These are phyloP conservation scores for Agrotis ipsilon DNA, from an alignment of 2,888 invertebrate species.

Conservation along the genomic window DNA sequence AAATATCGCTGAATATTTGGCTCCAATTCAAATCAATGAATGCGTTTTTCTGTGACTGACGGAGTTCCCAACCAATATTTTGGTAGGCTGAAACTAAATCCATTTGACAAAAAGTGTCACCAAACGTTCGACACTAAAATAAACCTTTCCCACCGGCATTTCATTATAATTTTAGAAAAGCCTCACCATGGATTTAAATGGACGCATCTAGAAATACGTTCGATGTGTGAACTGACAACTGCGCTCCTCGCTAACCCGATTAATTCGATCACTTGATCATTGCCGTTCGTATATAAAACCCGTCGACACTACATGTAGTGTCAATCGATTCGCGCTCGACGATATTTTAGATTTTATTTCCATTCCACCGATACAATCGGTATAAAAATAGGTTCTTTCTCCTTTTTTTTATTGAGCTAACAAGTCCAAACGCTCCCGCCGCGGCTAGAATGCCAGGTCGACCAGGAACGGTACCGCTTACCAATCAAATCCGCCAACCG, in stretches of 20 bases:
- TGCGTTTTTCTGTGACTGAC: neutral
- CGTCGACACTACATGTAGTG: slow-evolving; percentile 35
- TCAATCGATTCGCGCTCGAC: slow-evolving; percentile 34
- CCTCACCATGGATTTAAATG: slow-evolving; percentile 25
- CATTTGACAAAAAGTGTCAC: neutral
- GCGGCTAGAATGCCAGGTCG: slow-evolving; percentile 32
- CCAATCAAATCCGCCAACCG: slow-evolving; percentile 52
- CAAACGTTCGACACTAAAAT: slow-evolving; percentile 4
- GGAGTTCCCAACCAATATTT: neutral
- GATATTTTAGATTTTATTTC: slow-evolving; percentile 59
- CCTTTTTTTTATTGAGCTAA: slow-evolving; percentile 46
- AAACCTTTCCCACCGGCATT: neutral
- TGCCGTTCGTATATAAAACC: slow-evolving; percentile 49
- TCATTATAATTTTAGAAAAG: slow-evolving; percentile 16
- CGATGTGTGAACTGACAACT: slow-evolving; percentile 44
- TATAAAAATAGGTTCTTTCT: slow-evolving; percentile 50
- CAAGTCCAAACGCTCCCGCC: slow-evolving; percentile 35
- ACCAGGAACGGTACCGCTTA: slow-evolving; percentile 51
- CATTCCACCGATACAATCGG: slow-evolving; percentile 41
- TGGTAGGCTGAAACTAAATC: slow-evolving; percentile 2
- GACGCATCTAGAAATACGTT: slow-evolving; percentile 30
- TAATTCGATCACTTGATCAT: slow-evolving; percentile 66
- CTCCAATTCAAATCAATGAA: neutral
- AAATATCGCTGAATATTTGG: neutral
- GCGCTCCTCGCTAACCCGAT: slow-evolving; percentile 50